phyloP scores from a whole-genome alignment of 2,888 invertebrate genomes.

The Acleris sparsana region DNA sequence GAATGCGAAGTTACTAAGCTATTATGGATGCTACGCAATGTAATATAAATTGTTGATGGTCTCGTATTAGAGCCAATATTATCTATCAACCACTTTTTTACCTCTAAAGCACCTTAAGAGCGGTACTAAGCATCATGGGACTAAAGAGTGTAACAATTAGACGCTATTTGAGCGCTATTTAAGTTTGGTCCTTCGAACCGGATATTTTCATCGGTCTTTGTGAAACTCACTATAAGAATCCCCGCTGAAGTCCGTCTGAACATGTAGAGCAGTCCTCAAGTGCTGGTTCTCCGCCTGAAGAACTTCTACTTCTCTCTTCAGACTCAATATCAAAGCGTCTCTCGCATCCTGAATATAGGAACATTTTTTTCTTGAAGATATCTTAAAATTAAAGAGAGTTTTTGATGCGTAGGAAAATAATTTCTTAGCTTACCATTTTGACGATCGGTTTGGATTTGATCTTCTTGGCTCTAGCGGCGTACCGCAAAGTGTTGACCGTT shows the following conservation, averaged over 20 bases:
- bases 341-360: slow-evolving; percentile 93
- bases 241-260: slow-evolving; percentile 81
- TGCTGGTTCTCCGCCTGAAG: slow-evolving; percentile 95
- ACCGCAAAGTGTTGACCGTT: slow-evolving; percentile 95
- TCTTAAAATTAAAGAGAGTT: neutral
- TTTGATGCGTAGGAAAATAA: neutral
- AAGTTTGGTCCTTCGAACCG: slow-evolving; percentile 2
- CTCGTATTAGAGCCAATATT: no score
- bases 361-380: neutral
- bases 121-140: neutral
- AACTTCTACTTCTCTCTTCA: slow-evolving; percentile 93
- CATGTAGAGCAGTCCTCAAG: slow-evolving; percentile 88
- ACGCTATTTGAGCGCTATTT: neutral
- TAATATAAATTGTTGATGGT: no score
- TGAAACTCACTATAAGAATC: slow-evolving; percentile 58
- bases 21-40: no score
- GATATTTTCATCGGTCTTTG: neutral
- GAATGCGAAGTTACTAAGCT: no score
- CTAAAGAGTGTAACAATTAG: neutral
- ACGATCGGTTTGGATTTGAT: slow-evolving; percentile 96
- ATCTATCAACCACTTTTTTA: no score
- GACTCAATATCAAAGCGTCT: slow-evolving; percentile 93
- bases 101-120: no score
- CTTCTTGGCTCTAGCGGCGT: slow-evolving; percentile 95
- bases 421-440: slow-evolving; percentile 91